phyloP scores from a whole-genome alignment of 2,113 vertebrate species.

The Hippotragus niger region DNA sequence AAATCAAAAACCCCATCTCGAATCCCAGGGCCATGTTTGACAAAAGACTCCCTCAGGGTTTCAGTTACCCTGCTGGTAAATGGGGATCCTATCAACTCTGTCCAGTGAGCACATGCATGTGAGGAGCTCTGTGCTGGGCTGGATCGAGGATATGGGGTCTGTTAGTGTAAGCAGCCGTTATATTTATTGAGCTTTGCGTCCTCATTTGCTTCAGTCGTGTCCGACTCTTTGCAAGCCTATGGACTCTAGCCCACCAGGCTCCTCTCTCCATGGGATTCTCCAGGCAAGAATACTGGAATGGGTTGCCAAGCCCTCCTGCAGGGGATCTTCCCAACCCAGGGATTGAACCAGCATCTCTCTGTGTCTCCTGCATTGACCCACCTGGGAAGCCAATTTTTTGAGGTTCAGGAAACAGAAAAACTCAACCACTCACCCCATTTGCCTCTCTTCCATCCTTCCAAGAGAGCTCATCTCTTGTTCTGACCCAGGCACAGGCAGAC shows the following conservation, averaged over 20 bases:
- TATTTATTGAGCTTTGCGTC: accelerated
- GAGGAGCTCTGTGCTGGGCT: background rate
- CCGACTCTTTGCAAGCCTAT: background rate
- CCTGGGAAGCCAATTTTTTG: background rate
- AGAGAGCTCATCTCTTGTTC: background rate
- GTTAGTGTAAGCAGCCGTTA: accelerated
- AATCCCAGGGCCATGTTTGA: background rate
- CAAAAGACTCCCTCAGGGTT: background rate
- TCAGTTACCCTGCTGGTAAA: background rate
- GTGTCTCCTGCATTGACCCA: background rate
- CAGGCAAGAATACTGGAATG: background rate
- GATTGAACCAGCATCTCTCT: background rate
- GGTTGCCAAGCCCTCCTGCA: background rate
- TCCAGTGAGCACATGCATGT: accelerated
- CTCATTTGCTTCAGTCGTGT: background rate
- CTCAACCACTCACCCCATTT: too few species aligned
- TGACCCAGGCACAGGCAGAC: background rate
- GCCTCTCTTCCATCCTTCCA: background rate
- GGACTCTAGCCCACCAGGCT: background rate
- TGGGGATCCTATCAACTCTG: background rate
- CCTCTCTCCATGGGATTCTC: background rate
- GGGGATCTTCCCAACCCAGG: background rate
- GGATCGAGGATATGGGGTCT: too few species aligned
- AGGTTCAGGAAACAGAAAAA: background rate
- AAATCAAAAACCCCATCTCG: background rate